Base-by-base conservation (phyloP, 2,113 vertebrate genomes). In the Nannospalax galili region DNA sequence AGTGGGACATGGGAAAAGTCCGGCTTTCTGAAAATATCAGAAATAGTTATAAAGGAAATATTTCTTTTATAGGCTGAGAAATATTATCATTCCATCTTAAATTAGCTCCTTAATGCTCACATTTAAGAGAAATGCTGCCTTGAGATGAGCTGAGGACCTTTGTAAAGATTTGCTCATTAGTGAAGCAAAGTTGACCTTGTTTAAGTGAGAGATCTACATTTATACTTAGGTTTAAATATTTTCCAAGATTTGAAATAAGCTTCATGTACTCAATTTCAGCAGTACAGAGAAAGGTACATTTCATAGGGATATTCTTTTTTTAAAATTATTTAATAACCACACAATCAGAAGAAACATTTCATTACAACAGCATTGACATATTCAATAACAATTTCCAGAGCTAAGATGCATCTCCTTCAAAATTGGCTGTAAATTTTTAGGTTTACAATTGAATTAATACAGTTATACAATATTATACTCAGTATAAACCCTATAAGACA, bases 1-100 rank as follows among this genome's bases (percentile, higher is more conserved):
- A 96, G 48, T 52, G 84, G 94, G 67, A 78, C 97, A 96, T 97
- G 97, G 95, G 87, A 97, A 97, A 97, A 97, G 81, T 97, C 97
- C 80, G 96, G 84, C 48, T 84, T 65, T 92, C 69, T 90, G 92
- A 89, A 96, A 87, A 94, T 93, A 79, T 84, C 60, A 93, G 94
- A 94, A 5, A 0, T 77, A 97, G 88, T 95, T 89, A 94, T 81
- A 93, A 97, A 91, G 96, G 93, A 95, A 94, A 90, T 94, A 92
- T 94, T 91, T 95, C 78, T 95, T 80, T 94, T 86, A 96, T 96
- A 95, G 90, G 70, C 74, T 81, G 67, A 94, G 69, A 81, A 95
- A 65, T 42, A 30, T 92, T 97, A 4, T 0, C 74, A 96, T 92
- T 72, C 93, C 92, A 95, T 94, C 10, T 89, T 96, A 70, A 70